Conservation (phyloP, 30 jellyfish, hydroid and myxozoan genomes). For the Pelagia noctiluca region DNA sequence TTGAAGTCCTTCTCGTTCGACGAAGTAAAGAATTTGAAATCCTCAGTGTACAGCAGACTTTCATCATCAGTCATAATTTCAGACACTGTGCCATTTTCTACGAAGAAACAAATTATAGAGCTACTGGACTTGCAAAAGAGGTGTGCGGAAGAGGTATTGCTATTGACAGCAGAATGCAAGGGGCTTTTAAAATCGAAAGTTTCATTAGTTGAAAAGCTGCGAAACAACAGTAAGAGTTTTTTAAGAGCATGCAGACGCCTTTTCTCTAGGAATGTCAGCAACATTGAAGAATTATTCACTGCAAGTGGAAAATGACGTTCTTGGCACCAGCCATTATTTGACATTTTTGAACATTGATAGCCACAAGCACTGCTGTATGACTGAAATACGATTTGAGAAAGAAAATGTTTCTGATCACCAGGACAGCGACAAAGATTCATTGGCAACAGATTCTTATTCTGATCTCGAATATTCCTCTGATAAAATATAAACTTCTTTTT, state of each 20-base stretch:
- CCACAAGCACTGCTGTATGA: background rate
- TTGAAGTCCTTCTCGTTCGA: background rate
- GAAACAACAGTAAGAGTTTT: too few relatives aligned
- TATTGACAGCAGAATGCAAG: background rate
- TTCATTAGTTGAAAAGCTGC: background rate
- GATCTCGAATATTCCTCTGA: background rate
- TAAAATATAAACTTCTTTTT: too few relatives aligned
- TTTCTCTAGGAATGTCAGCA: background rate
- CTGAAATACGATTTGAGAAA: background rate
- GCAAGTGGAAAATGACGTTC: background rate
- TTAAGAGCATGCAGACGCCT: background rate
- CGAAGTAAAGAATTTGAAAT: constrained; percentile 8
- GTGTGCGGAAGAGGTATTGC: background rate
- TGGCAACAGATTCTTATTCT: background rate
- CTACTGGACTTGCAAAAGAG: background rate
- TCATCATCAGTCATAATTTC: background rate
- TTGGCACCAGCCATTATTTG: background rate
- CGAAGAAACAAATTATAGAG: background rate
- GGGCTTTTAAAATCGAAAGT: background rate
- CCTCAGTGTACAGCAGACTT: background rate
- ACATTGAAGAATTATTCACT: too few relatives aligned
- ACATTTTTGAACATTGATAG: background rate
- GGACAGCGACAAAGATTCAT: background rate
- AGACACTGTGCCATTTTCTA: background rate
- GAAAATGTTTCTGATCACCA: background rate